phyloP scores from a whole-genome alignment of 2,888 invertebrate genomes.

The Microctonus brassicae region DNA sequence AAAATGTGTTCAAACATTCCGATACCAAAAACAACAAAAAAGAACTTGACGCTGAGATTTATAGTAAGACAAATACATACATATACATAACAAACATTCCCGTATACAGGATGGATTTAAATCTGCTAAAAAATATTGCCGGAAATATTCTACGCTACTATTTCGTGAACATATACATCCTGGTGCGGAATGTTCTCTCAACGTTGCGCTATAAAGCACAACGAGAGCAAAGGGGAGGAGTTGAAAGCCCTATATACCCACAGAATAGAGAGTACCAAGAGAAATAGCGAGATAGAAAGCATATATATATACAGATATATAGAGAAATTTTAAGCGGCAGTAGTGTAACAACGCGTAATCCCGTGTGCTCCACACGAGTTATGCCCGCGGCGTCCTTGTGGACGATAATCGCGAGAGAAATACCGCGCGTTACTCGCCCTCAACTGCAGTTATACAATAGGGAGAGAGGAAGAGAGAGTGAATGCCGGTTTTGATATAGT shows the following conservation, averaged over 20 bases:
- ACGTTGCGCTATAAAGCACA: neutral
- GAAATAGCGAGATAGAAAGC: no score
- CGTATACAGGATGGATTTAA: neutral
- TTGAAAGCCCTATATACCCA: neutral
- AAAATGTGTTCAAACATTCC: no score
- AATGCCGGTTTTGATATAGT: no score
- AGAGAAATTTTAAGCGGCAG: constrained; percentile 17
- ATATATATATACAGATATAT: no score
- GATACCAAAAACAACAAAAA: neutral
- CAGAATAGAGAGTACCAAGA: no score
- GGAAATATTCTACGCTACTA: neutral
- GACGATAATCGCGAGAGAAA: constrained; percentile 48
- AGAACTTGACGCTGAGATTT: neutral
- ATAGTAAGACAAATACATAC: neutral
- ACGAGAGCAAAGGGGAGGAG: neutral
- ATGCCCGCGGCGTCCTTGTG: constrained; percentile 46
- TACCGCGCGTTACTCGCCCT: constrained; percentile 30
- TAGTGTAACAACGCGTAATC: constrained; percentile 36
- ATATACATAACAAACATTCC: no score
- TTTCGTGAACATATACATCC: neutral
- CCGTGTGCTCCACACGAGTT: constrained; percentile 43
- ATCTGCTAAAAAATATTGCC: neutral
- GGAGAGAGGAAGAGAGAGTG: no score
- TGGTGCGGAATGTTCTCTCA: neutral
- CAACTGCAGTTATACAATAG: constrained; percentile 45